Base-by-base conservation (phyloP, 2,888 invertebrate genomes). In the Sabatieria punctata region DNA sequence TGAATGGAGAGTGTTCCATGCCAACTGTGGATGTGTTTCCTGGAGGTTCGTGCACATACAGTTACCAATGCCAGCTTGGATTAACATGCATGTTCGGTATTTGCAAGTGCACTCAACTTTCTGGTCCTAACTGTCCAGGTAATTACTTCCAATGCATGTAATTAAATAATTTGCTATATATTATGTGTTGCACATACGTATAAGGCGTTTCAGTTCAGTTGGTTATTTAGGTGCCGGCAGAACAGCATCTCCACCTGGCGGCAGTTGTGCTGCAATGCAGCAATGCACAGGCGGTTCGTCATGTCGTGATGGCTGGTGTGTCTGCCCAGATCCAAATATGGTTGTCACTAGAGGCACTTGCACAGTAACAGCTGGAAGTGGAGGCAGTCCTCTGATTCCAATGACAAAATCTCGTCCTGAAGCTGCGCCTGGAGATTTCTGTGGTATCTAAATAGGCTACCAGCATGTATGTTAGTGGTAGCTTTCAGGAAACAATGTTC, bases 251-350 rank as follows among this genome's bases (percentile, higher is more conserved):
- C 60, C 60, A 25, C 63, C 63, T 8, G 63, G 63, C 19, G 61
- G 60, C 27, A 54, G 55, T 18, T 63, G 63, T 49, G 53, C 57
- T 3, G 55, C 52, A 8, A 54, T 51, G 15, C 55, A 61, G 45
- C 54, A 57, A 47, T 63, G 63, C 43, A 54, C 56, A 6, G 61
- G 61, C 41, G 58, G 57, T 21, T 54, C 56, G 11, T 51, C 56
- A 37, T 55, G 55, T 41, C 51, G 54, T 15, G 45, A 49, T 2
- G 59, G 60, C 41, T 63, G 59, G 58, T 63, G 63, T 42, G 56
- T 63, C 38, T 63, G 63, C 46, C 62, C 61, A 18, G 58, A 63
- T 39, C 42, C 55, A 15, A 46, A 51, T 15, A 61, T 63, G 60
- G 52, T 59, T 47, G 58, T 60, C 13, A 50, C 53, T 39, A 51